These are phyloP conservation scores for Pontoporia blainvillei DNA, from an alignment of 2,113 vertebrate species.

Conservation along the genomic window DNA sequence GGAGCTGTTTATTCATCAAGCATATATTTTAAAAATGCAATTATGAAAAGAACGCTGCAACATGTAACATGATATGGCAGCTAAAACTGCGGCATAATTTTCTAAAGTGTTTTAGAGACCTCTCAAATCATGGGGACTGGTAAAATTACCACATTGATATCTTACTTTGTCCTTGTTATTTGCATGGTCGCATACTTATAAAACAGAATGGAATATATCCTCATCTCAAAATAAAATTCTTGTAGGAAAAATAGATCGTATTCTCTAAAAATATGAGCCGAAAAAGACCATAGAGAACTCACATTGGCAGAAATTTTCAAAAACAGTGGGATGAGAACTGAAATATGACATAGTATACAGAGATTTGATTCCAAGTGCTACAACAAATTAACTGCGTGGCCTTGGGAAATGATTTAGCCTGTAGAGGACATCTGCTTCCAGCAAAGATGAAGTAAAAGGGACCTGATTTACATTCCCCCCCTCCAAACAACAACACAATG, in stretches of 20 bases:
- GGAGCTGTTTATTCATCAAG: slow-evolving; percentile 62
- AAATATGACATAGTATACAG: background rate
- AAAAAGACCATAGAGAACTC: background rate
- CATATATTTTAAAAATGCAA: slow-evolving; percentile 67
- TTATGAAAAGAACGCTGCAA: slow-evolving; percentile 58
- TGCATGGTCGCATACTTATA: background rate
- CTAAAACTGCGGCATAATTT: background rate
- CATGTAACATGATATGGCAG: slow-evolving; percentile 2
- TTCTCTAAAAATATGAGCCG: background rate
- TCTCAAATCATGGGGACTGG: slow-evolving; percentile 6
- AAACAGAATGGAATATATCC: background rate
- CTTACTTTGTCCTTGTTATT: background rate
- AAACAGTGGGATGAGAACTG: background rate
- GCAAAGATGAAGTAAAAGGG: background rate
- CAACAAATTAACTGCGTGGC: background rate
- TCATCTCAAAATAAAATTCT: background rate
- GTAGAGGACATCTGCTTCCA: background rate
- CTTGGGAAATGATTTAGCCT: background rate
- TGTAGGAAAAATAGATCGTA: background rate
- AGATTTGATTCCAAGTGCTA: background rate
- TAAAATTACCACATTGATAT: background rate
- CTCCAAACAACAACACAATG: background rate
- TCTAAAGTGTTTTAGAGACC: slow-evolving; percentile 26
- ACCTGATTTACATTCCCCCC: background rate
- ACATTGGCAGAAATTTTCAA: background rate